Conservation (phyloP, 2,797 vertebrate genomes). For the Sebastes iracundus region DNA sequence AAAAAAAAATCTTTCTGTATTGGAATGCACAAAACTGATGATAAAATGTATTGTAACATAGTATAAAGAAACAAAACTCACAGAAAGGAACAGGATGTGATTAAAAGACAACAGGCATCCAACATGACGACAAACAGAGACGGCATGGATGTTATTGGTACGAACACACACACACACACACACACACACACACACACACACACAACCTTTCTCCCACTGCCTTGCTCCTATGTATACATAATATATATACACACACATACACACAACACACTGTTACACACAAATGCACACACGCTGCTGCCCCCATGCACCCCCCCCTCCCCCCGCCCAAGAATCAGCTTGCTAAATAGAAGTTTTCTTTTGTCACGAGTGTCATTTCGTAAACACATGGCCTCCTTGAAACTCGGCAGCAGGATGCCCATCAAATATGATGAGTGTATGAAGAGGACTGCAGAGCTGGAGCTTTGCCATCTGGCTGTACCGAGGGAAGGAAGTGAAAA, state of each 20-base stretch:
- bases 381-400: slow-evolving; percentile 85
- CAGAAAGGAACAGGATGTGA: slow-evolving; percentile 74
- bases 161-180: slow-evolving; percentile 45
- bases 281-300: slow-evolving; percentile 45
- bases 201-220: slow-evolving; percentile 31
- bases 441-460: slow-evolving; percentile 82
- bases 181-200: slow-evolving; percentile 16
- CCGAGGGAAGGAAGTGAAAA: slow-evolving; percentile 79
- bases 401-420: slow-evolving; percentile 86
- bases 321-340: slow-evolving; percentile 84
- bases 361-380: slow-evolving; percentile 87
- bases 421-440: slow-evolving; percentile 78
- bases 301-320: slow-evolving; percentile 65
- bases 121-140: slow-evolving; percentile 53
- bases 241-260: slow-evolving; percentile 12
- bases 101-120: slow-evolving; percentile 56
- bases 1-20: slow-evolving; percentile 72
- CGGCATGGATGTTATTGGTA: slow-evolving; percentile 55
- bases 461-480: slow-evolving; percentile 86
- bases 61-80: slow-evolving; percentile 81
- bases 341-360: slow-evolving; percentile 87
- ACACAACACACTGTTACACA: slow-evolving; percentile 32
- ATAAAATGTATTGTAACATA: slow-evolving; percentile 83
- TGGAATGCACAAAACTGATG: slow-evolving; percentile 74
- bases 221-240: slow-evolving; percentile 31